Conservation (phyloP, 1,140 invertebrate genomes). For the Pygmarrhopalites habei region DNA sequence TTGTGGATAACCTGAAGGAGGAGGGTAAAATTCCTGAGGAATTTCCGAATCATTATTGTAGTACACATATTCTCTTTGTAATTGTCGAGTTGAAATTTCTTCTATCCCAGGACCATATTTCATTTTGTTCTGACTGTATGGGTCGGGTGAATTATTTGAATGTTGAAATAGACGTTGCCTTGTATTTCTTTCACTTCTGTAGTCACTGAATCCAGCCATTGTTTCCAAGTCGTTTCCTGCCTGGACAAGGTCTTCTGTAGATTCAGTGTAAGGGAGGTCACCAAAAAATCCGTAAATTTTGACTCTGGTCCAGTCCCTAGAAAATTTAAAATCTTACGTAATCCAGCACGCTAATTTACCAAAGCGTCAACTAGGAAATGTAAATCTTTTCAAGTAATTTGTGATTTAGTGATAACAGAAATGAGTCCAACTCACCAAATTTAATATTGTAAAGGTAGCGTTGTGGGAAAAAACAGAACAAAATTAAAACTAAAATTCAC, state of each 20-base stretch:
- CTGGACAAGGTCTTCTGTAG: not conserved
- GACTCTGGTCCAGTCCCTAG: no score
- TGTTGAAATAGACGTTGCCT: no score
- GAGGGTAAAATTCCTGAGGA: not conserved
- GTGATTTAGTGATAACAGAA: no score
- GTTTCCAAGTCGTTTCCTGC: conserved; percentile 7
- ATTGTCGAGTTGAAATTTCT: not conserved
- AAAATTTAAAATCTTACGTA: no score
- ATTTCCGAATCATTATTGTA: conserved; percentile 9
- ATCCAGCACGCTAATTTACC: no score
- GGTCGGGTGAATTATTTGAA: not conserved
- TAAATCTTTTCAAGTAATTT: no score
- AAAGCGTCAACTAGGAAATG: no score
- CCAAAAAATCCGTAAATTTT: conserved; percentile 29
- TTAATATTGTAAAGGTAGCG: no score
- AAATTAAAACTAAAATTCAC: no score
- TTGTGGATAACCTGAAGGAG: conserved; percentile 4
- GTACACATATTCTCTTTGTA: not conserved
- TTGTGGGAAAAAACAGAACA: no score
- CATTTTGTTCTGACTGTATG: not conserved
- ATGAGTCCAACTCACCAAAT: no score
- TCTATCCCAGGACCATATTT: not conserved
- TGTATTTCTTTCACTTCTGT: conserved; percentile 8
- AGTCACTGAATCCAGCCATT: conserved; percentile 31
- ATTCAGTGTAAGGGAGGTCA: conserved; percentile 12